phyloP scores from a whole-genome alignment of 2,113 vertebrate species.

The Apus apus region DNA sequence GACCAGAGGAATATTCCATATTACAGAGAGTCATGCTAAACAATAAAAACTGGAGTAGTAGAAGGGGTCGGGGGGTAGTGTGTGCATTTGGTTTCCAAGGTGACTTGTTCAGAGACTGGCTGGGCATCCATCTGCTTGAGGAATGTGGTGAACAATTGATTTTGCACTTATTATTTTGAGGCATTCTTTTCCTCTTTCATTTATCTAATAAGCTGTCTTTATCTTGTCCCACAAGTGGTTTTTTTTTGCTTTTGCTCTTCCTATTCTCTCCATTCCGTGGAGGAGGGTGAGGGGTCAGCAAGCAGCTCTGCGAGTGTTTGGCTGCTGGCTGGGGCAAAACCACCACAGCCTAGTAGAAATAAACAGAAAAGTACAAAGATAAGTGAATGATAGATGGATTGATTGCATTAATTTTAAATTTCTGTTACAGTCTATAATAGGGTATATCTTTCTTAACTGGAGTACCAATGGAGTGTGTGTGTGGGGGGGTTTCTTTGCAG shows the following conservation, averaged over 20 bases:
- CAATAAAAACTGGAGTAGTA: background rate
- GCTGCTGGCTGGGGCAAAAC: background rate
- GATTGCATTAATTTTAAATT: background rate
- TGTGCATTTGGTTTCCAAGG: background rate
- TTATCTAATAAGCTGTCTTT: background rate
- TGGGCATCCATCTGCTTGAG: background rate
- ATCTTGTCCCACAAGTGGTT: background rate
- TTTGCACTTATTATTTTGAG: background rate
- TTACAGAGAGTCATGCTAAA: accelerated
- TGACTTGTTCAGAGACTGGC: background rate
- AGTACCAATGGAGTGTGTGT: background rate
- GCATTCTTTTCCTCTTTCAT: background rate
- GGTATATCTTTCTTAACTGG: background rate
- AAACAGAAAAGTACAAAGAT: background rate
- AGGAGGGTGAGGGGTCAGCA: background rate
- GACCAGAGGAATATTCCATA: background rate
- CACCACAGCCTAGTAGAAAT: background rate
- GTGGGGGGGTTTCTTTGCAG: constrained; percentile 66
- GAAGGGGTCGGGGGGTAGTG: background rate
- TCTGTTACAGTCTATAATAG: background rate
- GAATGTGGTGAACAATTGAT: background rate
- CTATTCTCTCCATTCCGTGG: background rate
- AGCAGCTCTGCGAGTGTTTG: background rate
- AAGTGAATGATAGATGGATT: background rate
- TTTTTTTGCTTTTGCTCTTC: background rate